Base-by-base conservation (phyloP, 2,113 vertebrate genomes). In the Aplodontia rufa region DNA sequence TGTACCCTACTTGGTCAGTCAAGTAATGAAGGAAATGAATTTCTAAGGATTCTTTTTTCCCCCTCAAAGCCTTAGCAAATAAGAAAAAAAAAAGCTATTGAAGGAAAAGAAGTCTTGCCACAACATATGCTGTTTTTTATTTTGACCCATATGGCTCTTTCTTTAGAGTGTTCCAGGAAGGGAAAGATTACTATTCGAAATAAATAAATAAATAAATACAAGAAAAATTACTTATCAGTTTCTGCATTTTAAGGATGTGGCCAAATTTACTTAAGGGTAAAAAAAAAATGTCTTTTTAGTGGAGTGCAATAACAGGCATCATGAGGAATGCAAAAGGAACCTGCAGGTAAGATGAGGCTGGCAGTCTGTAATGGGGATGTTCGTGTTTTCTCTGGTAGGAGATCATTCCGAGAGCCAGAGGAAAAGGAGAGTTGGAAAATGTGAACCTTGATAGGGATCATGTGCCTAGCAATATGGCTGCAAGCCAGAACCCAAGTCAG, bases 71-170 rank as follows among this genome's bases (percentile, higher is more conserved):
- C 28, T 88, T 47, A 66, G 22, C 22, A 6, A 35, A 84, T 68
- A 37, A 55, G 32, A 20, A n/a, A 66, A 80, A 60, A 42, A 47
- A 58, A 80, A 75, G 37, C 7, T 22, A 32, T 37, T 71, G 26
- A 62, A 6, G 66, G 45, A 28, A 62, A 94, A 69, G 12, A 55
- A 83, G 12, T 35, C 30, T 74, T 88, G 22, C 32, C 81, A 66
- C 91, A 84, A 79, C 20, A 86, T 24, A 37, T 28, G 32, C n/a
- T 66, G 60, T 87, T 97, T 93, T 45, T 79, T 80, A 69, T 68
- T 94, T 82, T 93, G 92, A 87, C 16, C 42, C 75, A 93, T 3
- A 14, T 76, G 53, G 35, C 26, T 93, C 78, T 95, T 93, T 64
- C 75, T 80, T 81, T 64, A 69, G 69, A 86, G 35, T 88, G 20